These are phyloP conservation scores for Steinernema carpocapsae DNA, from an alignment of 2,888 invertebrate species.

Conservation along the genomic window DNA sequence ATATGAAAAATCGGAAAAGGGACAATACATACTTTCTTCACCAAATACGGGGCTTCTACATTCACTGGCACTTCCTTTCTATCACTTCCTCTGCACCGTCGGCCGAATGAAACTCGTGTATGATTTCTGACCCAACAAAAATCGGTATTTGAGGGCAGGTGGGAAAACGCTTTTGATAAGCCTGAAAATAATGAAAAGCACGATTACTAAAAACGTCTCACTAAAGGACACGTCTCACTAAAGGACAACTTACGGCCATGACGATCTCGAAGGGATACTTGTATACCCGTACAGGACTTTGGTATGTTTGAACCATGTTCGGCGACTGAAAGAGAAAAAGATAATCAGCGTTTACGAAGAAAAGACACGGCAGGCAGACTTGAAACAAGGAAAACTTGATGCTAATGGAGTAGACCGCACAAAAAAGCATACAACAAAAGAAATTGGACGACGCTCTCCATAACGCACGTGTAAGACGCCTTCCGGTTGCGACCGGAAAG, in stretches of 20 bases:
- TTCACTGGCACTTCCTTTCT: conserved; percentile 85
- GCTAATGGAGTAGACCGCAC: background rate
- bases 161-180: conserved; percentile 90
- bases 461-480: background rate
- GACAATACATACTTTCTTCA: conserved; percentile 80
- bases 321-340: background rate
- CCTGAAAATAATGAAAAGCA: conserved; percentile 74
- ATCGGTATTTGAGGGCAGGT: conserved; percentile 92
- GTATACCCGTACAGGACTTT: conserved; percentile 90
- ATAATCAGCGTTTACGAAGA: background rate
- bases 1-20: background rate
- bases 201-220: background rate
- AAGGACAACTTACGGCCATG: conserved; percentile 79
- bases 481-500: conserved; percentile 4
- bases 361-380: background rate
- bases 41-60: conserved; percentile 89
- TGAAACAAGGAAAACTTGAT: background rate
- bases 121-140: conserved; percentile 84
- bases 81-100: conserved; percentile 82
- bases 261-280: conserved; percentile 92
- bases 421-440: background rate
- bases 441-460: background rate
- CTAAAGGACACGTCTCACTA: conserved; percentile 1
- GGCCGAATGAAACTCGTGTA: conserved; percentile 79
- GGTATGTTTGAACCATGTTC: conserved; percentile 90